Evolutionary conservation across 2,113 vertebrate species (phyloP), one percentile per base, ranked within the genome.

Genomic region (Triplophysa rosa): DNA sequence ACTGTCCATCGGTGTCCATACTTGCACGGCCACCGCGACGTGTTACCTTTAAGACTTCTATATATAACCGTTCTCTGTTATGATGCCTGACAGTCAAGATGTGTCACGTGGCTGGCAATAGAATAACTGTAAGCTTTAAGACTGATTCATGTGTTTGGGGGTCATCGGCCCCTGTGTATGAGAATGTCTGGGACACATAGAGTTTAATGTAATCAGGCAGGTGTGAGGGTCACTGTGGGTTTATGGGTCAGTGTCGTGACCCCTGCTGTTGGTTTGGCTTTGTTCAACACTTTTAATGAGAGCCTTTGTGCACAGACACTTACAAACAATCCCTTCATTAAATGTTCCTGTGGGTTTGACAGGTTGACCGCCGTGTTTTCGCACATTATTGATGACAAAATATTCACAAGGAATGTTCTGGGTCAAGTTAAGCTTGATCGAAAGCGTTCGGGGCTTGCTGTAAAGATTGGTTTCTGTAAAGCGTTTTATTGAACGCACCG

Each of bases 171-270:
- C 47, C 14, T 49, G 47, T 49, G 47, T 52, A 52, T 17, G 14
- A 6, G 49, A 52, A 52, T 17, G 49, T 52, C 9, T 29, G 45
- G 47, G 85, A 87, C 85, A 86, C 62, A 80, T 78, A 82, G 74
- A 59, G 67, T 81, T 67, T 91, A 90, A 91, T 92, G 86, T 64
- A 80, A 86, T 74, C 85, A 86, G 89, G 87, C 90, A 91, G 87
- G 89, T 91, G 87, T 90, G 87, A 88, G 89, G 91, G 89, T 92
- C 87, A 90, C 83, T 49, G 80, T 68, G 86, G 88, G 90, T 90
- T 91, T 90, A 87, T 82, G 79, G 86, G 86, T 83, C 85, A 76
- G 81, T 33, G 72, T 86, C 78, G 85, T 87, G 85, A 92, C 88
- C 89, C 87, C 86, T 75, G 84, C 84, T 86, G 87, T 88, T 73